Percentiles rank a stretch among this genome's conserved stretches.
Conservation (phyloP, 2,888 invertebrate genomes). For the Protula sp. region DNA sequence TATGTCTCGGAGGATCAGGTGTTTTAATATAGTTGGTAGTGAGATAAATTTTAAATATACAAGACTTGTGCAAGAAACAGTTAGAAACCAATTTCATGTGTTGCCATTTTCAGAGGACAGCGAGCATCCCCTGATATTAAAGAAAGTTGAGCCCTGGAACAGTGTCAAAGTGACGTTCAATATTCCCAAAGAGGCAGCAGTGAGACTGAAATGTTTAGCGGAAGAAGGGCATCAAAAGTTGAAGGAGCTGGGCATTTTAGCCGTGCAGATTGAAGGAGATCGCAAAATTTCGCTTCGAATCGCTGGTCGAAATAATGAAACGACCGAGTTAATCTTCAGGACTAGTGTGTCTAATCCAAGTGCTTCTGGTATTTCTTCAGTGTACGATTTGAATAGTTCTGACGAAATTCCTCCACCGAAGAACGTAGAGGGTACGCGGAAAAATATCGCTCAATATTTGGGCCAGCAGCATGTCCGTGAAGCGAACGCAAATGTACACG, state of each 20-base stretch:
- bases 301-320: conserved; percentile 64
- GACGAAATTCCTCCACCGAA: conserved; percentile 36
- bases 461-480: conserved; percentile 13
- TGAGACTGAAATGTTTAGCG: conserved; percentile 83
- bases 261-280: conserved; percentile 75
- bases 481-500: background rate
- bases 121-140: conserved; percentile 51
- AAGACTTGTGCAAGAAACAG: too few relatives aligned
- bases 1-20: too few relatives aligned
- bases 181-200: conserved; percentile 92
- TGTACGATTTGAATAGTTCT: conserved; percentile 28
- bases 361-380: conserved; percentile 8
- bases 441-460: conserved; percentile 51
- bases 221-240: conserved; percentile 78
- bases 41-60: too few relatives aligned
- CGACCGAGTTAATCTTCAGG: conserved; percentile 60
- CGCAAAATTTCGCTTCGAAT: conserved; percentile 63
- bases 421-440: conserved; percentile 46
- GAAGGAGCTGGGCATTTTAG: conserved; percentile 85
- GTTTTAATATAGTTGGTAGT: too few relatives aligned
- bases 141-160: conserved; percentile 95
- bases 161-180: conserved; percentile 95
- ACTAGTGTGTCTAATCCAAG: conserved; percentile 15
- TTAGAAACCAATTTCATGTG: too few relatives aligned
- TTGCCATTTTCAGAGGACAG: background rate